Evolutionary conservation across 1,140 invertebrate genomes (phyloP).

Genomic region (Metopolophium dirhodum): DNA sequence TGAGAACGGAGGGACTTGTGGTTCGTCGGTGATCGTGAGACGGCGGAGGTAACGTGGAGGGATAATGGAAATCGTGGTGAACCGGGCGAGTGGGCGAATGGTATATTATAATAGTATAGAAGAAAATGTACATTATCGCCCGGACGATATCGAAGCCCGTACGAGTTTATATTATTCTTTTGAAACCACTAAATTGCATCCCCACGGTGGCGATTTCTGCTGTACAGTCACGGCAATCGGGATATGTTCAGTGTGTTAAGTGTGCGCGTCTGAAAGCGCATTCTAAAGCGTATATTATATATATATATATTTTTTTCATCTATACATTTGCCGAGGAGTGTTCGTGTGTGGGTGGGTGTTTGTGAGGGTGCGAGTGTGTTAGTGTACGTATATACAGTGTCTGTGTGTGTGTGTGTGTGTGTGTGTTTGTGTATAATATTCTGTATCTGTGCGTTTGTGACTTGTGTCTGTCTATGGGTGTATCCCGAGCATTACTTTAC

Average conservation of each 20-base stretch:
- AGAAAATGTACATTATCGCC: constrained; percentile 16
- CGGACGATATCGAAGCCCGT: not conserved
- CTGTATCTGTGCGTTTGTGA: not conserved
- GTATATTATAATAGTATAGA: not conserved
- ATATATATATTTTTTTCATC: not conserved
- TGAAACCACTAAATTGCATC: not conserved
- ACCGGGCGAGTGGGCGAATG: not conserved
- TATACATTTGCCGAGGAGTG: not conserved
- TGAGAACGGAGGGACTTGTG: not conserved
- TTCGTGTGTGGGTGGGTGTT: not conserved
- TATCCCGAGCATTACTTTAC: not conserved
- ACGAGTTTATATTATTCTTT: not conserved
- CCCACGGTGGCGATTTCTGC: not conserved
- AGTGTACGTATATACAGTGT: not conserved
- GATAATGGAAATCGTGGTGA: constrained; percentile 3
- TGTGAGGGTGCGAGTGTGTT: not conserved
- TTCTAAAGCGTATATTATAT: constrained; percentile 11
- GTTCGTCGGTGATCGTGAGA: not conserved
- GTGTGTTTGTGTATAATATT: not conserved
- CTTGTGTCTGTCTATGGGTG: not conserved
- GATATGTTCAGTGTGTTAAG: not conserved
- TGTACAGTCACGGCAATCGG: not conserved
- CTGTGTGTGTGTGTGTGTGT: not conserved
- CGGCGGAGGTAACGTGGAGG: not conserved
- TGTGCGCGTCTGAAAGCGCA: constrained; percentile 8